Base-by-base conservation (phyloP, 2,797 vertebrate species). In the Lepidocolaptes lacrymiger region DNA sequence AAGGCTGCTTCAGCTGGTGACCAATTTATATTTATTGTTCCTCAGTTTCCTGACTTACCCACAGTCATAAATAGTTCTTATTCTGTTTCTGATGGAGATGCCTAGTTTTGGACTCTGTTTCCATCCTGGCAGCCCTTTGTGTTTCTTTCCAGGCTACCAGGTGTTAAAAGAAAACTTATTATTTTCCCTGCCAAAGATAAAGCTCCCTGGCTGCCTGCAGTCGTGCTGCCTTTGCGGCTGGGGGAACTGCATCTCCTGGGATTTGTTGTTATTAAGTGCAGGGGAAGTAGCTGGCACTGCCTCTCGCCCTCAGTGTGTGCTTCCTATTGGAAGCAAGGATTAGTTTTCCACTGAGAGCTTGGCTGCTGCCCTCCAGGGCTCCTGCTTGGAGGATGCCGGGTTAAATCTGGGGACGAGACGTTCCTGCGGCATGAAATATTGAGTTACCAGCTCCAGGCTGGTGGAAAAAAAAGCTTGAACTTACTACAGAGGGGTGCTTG, bases 271-370 rank as follows among this genome's bases (percentile, higher is more conserved):
- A 34, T 51, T 69, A 69, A 88, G 79, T 78, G 76, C 73, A 78
- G 51, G 85, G 71, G 55, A 94, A 84, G 82, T 72, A 27, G 68
- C 72, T 93, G 79, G 79, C 43, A 34, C 7, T 86, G 69, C 74
- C 66, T 96, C 52, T 77, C 3, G 20, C 44, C 85, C 73, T 88
- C 62, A 39, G 54, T 41, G 54, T 54, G 71, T 6, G 56, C 44
- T 91, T 91, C 85, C 43, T 49, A 27, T 48, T 85, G 74, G 44
- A 89, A 91, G 80, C 56, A 46, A 82, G 87, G 84, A 82, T 86
- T 89, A 51, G 44, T 69, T 81, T 69, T 88, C 76, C 67, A 12
- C 12, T 0, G 12, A 73, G 26, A 75, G 36, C 71, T 85, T 76
- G 78, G 67, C 87, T 76, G 63, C 67, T 66, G 20, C 73, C 17